These are phyloP conservation scores for Hipparchia sbordonii DNA, from an alignment of 2,888 invertebrate species.

Conservation along the genomic window DNA sequence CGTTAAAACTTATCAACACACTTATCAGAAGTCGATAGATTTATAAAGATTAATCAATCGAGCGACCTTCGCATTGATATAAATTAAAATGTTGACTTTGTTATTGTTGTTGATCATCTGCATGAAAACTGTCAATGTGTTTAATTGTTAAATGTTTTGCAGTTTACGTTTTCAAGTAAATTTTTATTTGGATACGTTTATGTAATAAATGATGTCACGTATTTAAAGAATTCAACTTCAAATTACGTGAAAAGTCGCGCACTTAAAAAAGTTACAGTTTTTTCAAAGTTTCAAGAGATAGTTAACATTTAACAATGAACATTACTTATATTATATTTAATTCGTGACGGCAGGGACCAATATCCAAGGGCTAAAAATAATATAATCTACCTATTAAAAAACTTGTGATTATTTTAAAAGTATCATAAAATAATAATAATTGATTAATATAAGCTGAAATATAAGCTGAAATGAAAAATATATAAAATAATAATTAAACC, in stretches of 20 bases:
- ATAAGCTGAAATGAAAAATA: too few relatives aligned
- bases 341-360: too few relatives aligned
- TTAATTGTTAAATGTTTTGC: neutral
- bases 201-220: neutral
- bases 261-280: neutral
- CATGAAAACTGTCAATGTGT: neutral
- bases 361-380: too few relatives aligned
- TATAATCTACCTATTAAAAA: too few relatives aligned
- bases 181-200: neutral
- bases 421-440: too few relatives aligned
- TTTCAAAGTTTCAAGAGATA: too few relatives aligned
- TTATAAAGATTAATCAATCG: conserved; percentile 17
- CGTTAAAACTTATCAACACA: conserved; percentile 11
- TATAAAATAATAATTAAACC: too few relatives aligned
- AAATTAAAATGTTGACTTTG: conserved; percentile 6
- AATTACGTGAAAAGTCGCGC: neutral
- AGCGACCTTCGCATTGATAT: conserved; percentile 9
- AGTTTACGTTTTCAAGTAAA: neutral
- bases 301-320: too few relatives aligned
- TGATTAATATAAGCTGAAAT: too few relatives aligned
- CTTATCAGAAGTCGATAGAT: conserved; percentile 16
- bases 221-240: neutral
- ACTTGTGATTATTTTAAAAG: too few relatives aligned
- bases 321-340: too few relatives aligned
- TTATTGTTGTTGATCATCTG: conserved; percentile 5